Evolutionary conservation across 2,888 invertebrate genomes (phyloP), one percentile per base, ranked within the genome.

Genomic region (Hirtodrosophila histrioides): DNA sequence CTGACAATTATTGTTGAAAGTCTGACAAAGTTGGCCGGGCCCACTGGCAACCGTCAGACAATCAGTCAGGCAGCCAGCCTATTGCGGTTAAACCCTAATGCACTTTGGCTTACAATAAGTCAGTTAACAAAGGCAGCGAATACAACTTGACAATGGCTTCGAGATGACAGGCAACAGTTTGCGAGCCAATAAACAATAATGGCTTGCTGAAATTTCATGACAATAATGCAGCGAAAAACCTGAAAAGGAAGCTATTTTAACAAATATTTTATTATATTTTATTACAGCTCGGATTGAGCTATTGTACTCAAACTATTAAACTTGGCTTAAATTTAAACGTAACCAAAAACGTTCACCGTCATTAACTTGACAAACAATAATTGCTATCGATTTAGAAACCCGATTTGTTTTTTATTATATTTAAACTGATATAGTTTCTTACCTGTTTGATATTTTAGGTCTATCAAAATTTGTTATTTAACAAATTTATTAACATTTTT

Each of bases 71-170:
- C 5, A 29, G 31, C 12, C 43, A 3, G 2, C 37, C 31, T 39
- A 12, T 33, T 39, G 29, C 37, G 37, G 49, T 27, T 27, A 12
- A 12, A 40, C 10, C 51, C 0, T 12, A 29, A 43, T 29, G 43
- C 57, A 40, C 23, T 50, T 55, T 49, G 49, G 17, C 23, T 43
- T 36, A 23, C 23, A 45, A 23, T 51, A 31, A 2, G 8, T 6
- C 40, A 50, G 39, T 50, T 40, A 8, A 36, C 23, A 57, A 50
- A 31, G n/a, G 9, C 35, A 43, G 29, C 11, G 29, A 8, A n/a
- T 11, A 37, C 43, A 36, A 36, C 7, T 48, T 33, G 54, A 54
- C 46, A 46, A 35, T 46, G 46, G 27, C 40, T 33, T 4, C 23
- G 10, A 35, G 23, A 40, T 40, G 35, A 51, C 37, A 33, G 31